phyloP scores from a whole-genome alignment of 2,113 vertebrate species.

The Neotoma lepida region DNA sequence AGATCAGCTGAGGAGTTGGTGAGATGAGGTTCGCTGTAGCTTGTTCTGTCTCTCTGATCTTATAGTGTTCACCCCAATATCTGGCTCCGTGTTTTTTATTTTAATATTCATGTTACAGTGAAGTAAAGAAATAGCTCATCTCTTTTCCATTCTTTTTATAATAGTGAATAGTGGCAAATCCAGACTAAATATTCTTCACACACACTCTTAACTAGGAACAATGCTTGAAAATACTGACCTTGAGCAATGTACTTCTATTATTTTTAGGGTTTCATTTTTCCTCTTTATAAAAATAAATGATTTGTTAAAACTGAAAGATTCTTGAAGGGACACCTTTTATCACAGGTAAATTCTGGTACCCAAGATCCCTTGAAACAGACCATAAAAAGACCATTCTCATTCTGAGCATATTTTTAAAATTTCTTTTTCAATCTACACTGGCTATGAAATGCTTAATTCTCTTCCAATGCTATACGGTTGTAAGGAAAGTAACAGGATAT shows the following conservation, averaged over 20 bases:
- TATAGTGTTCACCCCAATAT: too few species aligned
- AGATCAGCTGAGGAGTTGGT: too few species aligned
- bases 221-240: neutral
- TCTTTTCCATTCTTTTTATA: neutral
- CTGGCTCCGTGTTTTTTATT: too few species aligned
- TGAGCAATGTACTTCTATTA: neutral
- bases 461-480: neutral
- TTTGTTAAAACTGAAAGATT: neutral
- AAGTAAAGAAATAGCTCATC: neutral
- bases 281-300: neutral
- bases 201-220: neutral
- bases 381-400: neutral
- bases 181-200: conserved; percentile 2
- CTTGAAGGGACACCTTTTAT: neutral
- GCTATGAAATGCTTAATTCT: neutral
- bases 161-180: conserved; percentile 5
- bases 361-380: neutral
- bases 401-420: neutral
- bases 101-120: too few species aligned
- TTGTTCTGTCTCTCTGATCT: too few species aligned
- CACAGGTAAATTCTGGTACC: neutral
- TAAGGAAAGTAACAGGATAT: neutral
- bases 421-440: neutral
- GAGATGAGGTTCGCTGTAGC: too few species aligned
- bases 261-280: neutral